Evolutionary conservation across 2,797 vertebrate species (phyloP).

Genomic region (Tapera naevia): DNA sequence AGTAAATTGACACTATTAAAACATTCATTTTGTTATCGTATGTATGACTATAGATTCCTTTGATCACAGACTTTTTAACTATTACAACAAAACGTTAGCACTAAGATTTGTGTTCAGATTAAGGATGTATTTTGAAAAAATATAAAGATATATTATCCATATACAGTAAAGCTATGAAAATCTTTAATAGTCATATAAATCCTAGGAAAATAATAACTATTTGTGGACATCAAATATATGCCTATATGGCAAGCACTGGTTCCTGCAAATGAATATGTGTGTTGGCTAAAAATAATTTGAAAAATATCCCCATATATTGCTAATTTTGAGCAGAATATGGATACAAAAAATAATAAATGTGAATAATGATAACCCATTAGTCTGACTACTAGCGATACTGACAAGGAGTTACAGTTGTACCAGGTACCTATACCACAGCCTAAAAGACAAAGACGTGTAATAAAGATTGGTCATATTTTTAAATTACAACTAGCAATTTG

Average conservation of each 20-base stretch:
- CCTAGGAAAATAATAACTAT: background rate
- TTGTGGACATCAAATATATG: background rate
- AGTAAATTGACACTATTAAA: background rate
- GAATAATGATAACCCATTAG: background rate
- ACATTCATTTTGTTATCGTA: background rate
- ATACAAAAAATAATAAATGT: background rate
- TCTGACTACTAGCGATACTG: background rate
- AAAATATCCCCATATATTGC: background rate
- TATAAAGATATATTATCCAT: background rate
- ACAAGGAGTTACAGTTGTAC: background rate
- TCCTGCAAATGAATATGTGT: background rate
- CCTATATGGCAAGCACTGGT: background rate
- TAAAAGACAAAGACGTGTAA: background rate
- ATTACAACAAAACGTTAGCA: background rate
- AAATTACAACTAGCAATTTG: background rate
- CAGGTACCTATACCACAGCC: background rate
- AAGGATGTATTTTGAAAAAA: background rate
- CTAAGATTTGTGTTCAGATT: background rate
- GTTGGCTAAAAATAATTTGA: background rate
- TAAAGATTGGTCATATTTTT: background rate
- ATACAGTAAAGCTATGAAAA: background rate
- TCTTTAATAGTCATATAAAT: background rate
- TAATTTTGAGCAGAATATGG: background rate
- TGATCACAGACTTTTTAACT: background rate
- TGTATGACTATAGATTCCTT: rapidly evolving